Evolutionary conservation across 2,888 invertebrate genomes (phyloP), one percentile per base, ranked within the genome.

Genomic region (Hermaeophaga mercurialis): DNA sequence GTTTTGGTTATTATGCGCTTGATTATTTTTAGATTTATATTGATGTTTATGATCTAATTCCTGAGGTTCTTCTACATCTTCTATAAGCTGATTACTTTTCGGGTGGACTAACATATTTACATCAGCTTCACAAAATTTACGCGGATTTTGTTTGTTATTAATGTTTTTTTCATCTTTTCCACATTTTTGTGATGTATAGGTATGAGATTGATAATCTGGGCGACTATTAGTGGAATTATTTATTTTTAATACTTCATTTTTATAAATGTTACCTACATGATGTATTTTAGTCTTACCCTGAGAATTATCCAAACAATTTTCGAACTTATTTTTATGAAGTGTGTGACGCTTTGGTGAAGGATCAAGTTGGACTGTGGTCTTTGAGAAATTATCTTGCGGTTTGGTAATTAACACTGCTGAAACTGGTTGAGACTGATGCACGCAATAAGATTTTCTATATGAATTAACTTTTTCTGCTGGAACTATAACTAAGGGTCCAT

Each of bases 401-500:
- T 38, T 17, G 4, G 38, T 15, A 12, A 11, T 38, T n/a, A 39
- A 15, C 19, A 19, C 11, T 11, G 18, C 19, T 7, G 15, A 22
- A 22, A 12, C 9, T 7, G 4, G 18, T 39, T 31, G 31, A 31
- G 31, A 31, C 18, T 11, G 7, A 19, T 18, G 22, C 7, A 11
- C 3, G 39, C 1, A 22, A 11, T n/a, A 2, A 39, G 18, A 19
- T 11, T 5, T 19, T 39, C 9, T 11, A n/a, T 19, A 9, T 8
- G n/a, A 5, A 5, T 39, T 39, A 7, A 14, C 12, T 11, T 14
- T 24, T 24, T 43, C 4, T 1, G 24, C 14, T 12, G 43, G 24
- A 8, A 43, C 24, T 43, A 43, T 12, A 24, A 43, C 15, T 14
- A 43, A 14, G 4, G 43, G 43, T 6, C 43, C 43, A 24, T 43